Evolutionary conservation across 2,797 vertebrate genomes (phyloP).

Genomic region (Gymnopithys bicolor): DNA sequence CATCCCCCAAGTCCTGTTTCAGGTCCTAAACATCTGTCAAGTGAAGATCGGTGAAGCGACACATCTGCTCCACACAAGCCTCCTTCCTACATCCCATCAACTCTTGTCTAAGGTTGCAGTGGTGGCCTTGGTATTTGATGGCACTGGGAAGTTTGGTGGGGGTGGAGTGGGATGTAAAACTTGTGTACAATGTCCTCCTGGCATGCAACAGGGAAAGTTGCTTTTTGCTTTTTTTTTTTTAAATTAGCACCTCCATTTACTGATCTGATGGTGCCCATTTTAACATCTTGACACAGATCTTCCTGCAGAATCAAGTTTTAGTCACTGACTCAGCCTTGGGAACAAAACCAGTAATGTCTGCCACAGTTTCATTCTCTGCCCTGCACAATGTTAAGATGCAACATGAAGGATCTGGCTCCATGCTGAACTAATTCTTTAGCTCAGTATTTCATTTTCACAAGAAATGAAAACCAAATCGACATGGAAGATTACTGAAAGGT

Average conservation of each 20-base stretch:
- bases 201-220: background rate
- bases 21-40: background rate
- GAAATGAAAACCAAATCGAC: constrained; percentile 10
- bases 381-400: background rate
- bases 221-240: background rate
- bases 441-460: constrained; percentile 19
- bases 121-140: background rate
- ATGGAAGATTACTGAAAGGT: background rate
- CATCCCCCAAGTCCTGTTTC: background rate
- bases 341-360: background rate
- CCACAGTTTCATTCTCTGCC: background rate
- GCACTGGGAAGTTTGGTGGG: background rate
- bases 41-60: background rate
- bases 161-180: background rate
- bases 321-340: background rate
- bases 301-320: background rate
- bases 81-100: background rate
- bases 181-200: background rate
- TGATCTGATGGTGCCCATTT: background rate
- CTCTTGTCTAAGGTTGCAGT: background rate
- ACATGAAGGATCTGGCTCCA: background rate
- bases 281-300: background rate
- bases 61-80: background rate
- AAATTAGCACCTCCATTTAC: background rate
- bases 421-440: constrained; percentile 3